phyloP scores from a whole-genome alignment of 1,140 invertebrate genomes.

The Pseudomyrmex cubaensis region DNA sequence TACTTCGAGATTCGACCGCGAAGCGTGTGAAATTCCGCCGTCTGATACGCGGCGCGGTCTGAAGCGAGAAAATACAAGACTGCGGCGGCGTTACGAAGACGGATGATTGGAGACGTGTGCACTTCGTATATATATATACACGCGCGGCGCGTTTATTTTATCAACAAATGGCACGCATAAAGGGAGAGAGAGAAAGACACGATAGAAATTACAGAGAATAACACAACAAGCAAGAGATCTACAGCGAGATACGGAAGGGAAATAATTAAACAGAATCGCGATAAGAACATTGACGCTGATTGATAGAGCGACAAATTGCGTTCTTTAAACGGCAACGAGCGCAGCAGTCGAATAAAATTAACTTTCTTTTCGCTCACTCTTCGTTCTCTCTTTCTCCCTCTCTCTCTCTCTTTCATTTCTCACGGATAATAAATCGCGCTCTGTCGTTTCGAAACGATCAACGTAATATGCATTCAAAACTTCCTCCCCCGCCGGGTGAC shows the following conservation, averaged over 20 bases:
- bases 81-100: constrained; percentile 43
- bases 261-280: constrained; percentile 34
- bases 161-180: neutral
- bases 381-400: neutral
- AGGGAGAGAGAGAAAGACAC: neutral
- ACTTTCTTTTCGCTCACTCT: neutral
- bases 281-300: constrained; percentile 30
- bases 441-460: no score
- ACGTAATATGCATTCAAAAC: neutral
- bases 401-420: no score
- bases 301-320: constrained; percentile 22
- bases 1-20: constrained; percentile 52
- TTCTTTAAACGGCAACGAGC: neutral
- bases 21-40: constrained; percentile 35
- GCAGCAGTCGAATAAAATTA: neutral
- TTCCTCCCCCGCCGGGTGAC: neutral
- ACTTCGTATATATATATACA: neutral
- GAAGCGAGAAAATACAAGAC: constrained; percentile 45
- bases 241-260: constrained; percentile 8
- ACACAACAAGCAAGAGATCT: constrained; percentile 7
- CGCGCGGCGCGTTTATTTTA: constrained; percentile 19
- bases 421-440: neutral
- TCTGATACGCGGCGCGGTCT: constrained; percentile 2
- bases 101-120: constrained; percentile 46
- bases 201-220: constrained; percentile 26